Base-by-base conservation (phyloP, 1,140 invertebrate species). In the Hermatobates lingyangjiaoensis region DNA sequence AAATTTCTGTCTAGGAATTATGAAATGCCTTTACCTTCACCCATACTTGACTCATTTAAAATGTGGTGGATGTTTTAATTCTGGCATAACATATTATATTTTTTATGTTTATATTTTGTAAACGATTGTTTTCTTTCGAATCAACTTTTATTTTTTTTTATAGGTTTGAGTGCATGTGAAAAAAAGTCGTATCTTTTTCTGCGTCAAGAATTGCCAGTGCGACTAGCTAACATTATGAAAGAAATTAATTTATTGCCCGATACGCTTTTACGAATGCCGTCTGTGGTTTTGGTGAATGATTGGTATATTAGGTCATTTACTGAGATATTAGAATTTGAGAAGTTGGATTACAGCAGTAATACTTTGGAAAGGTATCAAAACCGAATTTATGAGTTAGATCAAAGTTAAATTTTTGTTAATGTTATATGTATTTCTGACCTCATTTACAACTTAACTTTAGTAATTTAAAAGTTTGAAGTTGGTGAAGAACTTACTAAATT, bases 201-300 rank as follows among this genome's bases (percentile, higher is more conserved):
- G n/a, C 74, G 89, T 40, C 91, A 95, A 65, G 93, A 97, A 68
- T 66, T 98, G 44, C 92, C 92, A 1, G 92, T 97, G 1, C 74
- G 93, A 45, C 69, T 97, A 57, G 91, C 93, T 5, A 96, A 97
- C 64, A 97, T 98, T 56, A 97, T 97, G 90, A 93, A 95, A 66
- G 93, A 98, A 69, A 93, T 98, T 60, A 84, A 89, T 42, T 66
- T 95, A 25, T 68, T 97, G 15, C 94, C 94, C 0, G 84, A 90
- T 49, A 84, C 86, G 61, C 71, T 98, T 5, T 68, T 93, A 1
- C 71, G 77, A 51, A 93, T 89, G 77, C 87, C 88, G 1, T 93
- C 89, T 1, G 87, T 95, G 3, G 74, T 76, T 15, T 73, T 87
- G 46, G 88, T 96, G 23, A 85, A 85, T 65, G 79, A 83, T 63